Base-by-base conservation (phyloP, 2,888 invertebrate genomes). In the Acronicta leporina region DNA sequence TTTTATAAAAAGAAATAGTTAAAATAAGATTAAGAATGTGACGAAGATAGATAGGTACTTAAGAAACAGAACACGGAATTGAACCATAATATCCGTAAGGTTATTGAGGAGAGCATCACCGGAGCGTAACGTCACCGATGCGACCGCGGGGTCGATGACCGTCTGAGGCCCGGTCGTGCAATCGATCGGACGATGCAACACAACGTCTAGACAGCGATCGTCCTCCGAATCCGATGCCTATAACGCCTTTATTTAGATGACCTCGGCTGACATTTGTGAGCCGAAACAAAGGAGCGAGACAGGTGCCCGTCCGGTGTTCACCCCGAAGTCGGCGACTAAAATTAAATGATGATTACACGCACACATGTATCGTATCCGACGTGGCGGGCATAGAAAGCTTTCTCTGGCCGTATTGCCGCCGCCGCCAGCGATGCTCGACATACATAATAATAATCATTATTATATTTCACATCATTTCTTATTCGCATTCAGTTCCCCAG, bases 41-140 rank as follows among this genome's bases (percentile, higher is more conserved):
- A 61, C 67, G 65, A 77, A 71, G 80, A 70, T 73, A 77, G 77
- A 75, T 82, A 30, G 8, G 4, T 5, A 76, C 72, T 73, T 80
- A 76, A 77, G 76, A 73, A 77, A 82, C 74, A 83, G 81, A 83
- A 84, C 80, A 81, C 75, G 81, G 80, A 87, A 84, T 85, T 75
- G 83, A 84, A 81, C 75, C 83, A 77, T 86, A 87, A 87, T 86
- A 87, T 85, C 87, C 85, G 88, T 88, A 83, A 87, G 87, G 87
- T 87, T 89, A 90, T 84, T 85, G 89, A 89, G 86, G 90, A 89
- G 92, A 92, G 93, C 92, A 92, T 91, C 94, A 91, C 84, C 92
- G 87, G 84, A 93, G 93, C 93, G 93, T 88, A 92, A 92, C 94
- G 94, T 94, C 94, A 94, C 91, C 92, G 93, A 94, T 92, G 94